Evolutionary conservation across 2,888 invertebrate genomes (phyloP).

Genomic region (Caenorhabditis japonica): DNA sequence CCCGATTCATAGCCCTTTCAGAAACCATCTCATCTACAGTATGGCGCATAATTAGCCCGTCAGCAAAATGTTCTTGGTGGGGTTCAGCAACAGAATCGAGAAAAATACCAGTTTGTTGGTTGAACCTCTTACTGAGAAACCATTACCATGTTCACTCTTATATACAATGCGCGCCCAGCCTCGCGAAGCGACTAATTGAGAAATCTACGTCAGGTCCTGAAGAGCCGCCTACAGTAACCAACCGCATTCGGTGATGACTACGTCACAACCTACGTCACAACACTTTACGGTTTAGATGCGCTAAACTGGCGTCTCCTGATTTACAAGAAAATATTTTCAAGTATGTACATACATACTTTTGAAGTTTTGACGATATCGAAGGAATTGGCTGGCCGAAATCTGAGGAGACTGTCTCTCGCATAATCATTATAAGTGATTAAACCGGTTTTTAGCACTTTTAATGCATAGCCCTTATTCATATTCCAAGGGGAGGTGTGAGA

Average conservation of each 20-base stretch:
- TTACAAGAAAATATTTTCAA: slow-evolving; percentile 15
- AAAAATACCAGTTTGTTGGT: slow-evolving; percentile 46
- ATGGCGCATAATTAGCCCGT: slow-evolving; percentile 34
- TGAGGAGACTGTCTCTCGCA: neutral
- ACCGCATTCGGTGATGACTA: slow-evolving; percentile 9
- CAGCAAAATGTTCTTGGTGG: slow-evolving; percentile 31
- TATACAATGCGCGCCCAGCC: slow-evolving; percentile 42
- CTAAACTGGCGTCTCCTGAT: slow-evolving; percentile 7
- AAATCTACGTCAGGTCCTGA: slow-evolving; percentile 46
- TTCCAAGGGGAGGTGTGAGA: no score
- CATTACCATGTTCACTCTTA: slow-evolving; percentile 52
- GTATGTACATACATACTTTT: slow-evolving; percentile 34
- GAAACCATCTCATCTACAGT: slow-evolving; percentile 34
- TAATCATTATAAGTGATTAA: slow-evolving; percentile 27
- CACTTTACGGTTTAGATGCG: slow-evolving; percentile 35
- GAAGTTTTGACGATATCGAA: slow-evolving; percentile 44
- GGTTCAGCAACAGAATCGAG: neutral
- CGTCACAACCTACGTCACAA: slow-evolving; percentile 50
- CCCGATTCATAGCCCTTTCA: slow-evolving; percentile 23
- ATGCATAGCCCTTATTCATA: slow-evolving; percentile 5
- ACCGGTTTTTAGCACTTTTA: slow-evolving; percentile 28
- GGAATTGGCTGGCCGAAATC: slow-evolving; percentile 12
- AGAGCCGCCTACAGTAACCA: slow-evolving; percentile 50
- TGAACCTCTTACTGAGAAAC: slow-evolving; percentile 38
- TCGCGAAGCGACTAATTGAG: slow-evolving; percentile 37